Base-by-base conservation (phyloP, 2,797 vertebrate genomes). In the Choloepus didactylus region DNA sequence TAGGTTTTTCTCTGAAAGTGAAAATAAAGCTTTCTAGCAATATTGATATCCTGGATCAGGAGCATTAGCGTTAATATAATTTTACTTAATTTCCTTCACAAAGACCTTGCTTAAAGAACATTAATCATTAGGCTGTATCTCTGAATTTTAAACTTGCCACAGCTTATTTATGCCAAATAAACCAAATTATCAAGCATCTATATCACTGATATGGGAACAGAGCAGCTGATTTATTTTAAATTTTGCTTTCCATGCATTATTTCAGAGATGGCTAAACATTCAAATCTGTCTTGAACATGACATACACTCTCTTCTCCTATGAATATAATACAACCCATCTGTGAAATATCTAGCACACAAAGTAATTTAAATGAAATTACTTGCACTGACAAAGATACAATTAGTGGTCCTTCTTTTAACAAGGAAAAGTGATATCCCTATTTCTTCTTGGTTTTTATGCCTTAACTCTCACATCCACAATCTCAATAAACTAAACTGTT, bases 311-410 rank as follows among this genome's bases (percentile, higher is more conserved):
- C n/a, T 67, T 93, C 59, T 76, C 62, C 59, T 12, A 81, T 3
- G n/a, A 7, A 79, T 70, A 18, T 59, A 79, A 49, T 29, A 84
- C 35, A 29, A 79, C 31, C 44, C 44, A 84, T 16, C 77, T 67
- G 66, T 38, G 64, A 73, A 67, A 86, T 29, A 10, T 41, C 56
- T 49, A 88, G 41, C 72, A 83, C 38, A 80, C 80, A 35, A 79
- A 77, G 23, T 70, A 56, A 86, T 87, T 92, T 89, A 93, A 70
- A 83, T 60, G 7, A 89, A 94, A 79, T 35, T 31, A 79, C 9
- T 56, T 87, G 49, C 60, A 81, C 5, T 73, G 19, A 84, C 27
- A 85, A 81, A 95, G 14, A 84, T 7, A n/a, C 3, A 87, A 77
- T 82, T 88, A 62, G 19, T 77, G 44, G 31, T 46, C 84, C 56